Base-by-base conservation (phyloP, 2,797 vertebrate species). In the Gambelia wislizenii region DNA sequence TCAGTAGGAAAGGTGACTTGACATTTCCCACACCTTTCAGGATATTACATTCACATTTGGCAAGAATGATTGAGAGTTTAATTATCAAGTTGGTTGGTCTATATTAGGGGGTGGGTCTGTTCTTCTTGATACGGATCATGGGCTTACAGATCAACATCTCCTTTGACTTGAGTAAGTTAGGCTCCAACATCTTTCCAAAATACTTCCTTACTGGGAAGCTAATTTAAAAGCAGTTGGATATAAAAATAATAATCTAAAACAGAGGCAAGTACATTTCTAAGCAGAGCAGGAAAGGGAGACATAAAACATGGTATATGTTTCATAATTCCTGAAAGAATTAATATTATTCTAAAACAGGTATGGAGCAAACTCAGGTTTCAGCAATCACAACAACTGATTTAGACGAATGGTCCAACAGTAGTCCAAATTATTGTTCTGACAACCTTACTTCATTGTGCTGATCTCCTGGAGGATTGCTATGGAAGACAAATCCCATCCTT, bases 71-170 rank as follows among this genome's bases (percentile, higher is more conserved):
- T 89, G 87, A 93, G 89, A 90, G 85, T 93, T 95, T 95, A 95
- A 96, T 95, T 93, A 94, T 91, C 92, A 91, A 89, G 89, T 94
- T 95, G 94, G 91, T 93, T 94, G 94, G 94, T 93, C 89, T 90
- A 69, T 76, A 91, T 90, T 92, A 8, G 75, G 90, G 88, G 82
- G 52, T 79, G 81, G 87, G 93, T 94, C 90, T 86, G 0, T 76
- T 90, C 42, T 90, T 91, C 85, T 92, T n/a, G 90, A 0, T 89
- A 83, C 61, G 81, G 93, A 77, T 88, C 79, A 36, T 67, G 89
- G 89, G 52, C 59, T 54, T 92, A n/a, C 86, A 86, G 49, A 49
- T 74, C 89, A 67, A 92, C 54, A 88, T 86, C 89, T 54, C 42
- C 91, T 67, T 76, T 87, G 30, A 54, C 42, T 94, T 44, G 79